Base-by-base conservation (phyloP, 2,888 invertebrate species). In the Antheraea assamensis region DNA sequence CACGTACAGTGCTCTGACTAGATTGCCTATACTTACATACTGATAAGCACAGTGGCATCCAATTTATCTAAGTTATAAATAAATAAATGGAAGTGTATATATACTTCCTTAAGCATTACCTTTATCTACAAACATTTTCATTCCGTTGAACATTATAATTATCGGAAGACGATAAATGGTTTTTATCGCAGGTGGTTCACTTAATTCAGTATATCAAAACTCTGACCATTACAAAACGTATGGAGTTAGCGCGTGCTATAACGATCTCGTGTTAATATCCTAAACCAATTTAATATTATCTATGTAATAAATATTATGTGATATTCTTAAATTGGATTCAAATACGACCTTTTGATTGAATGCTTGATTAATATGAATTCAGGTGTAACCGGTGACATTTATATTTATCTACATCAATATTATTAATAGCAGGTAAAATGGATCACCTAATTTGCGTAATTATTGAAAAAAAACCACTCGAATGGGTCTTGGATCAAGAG, bases 381-480 rank as follows among this genome's bases (percentile, higher is more conserved):
- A 64, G 10, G 30, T 64, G 27, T 27, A 8, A 24, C 58, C 58
- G 58, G 13, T n/a, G 27, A 30, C 61, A 64, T 64, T 27, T 21
- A 27, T 24, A 15, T 27, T 13, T 27, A 30, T 64, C 27, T 3
- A 15, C 30, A 27, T 64, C 27, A 30, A 64, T 30, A 30, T 64
- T 30, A 64, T 30, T 30, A 64, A 30, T 64, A 30, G 27, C 1
- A 27, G 17, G 30, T 64, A 30, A 64, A 64, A 17, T 64, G 8
- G 61, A 64, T 64, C 61, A 64, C 5, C 61, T 64, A 64, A 64
- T 64, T 64, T 64, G 19, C 61, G 58, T 58, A 58, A 64, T 27
- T 27, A 64, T 17, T 64, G 4, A 15, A 30, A 27, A 30, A 64
- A 64, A 64, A 15, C 30, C 27, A 30, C 30, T 30, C 5, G 27